A percentile compares a stretch with the other conserved stretches of the same genome.
phyloP scores from a whole-genome alignment of 2,113 vertebrate genomes.

The Atractosteus spatula region DNA sequence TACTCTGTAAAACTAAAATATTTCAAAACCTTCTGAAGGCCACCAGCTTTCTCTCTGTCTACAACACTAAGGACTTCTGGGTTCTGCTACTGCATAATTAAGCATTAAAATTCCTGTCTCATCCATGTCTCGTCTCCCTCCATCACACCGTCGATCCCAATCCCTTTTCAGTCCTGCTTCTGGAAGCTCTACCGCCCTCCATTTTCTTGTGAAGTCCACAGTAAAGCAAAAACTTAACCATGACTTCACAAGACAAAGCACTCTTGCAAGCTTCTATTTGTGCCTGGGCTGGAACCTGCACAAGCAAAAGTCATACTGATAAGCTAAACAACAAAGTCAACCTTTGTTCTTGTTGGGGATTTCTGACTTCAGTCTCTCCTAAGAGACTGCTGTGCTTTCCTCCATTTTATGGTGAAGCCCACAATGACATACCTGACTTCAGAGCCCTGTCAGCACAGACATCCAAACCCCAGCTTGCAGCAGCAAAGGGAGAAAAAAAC shows the following conservation, averaged over 20 bases:
- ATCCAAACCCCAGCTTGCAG: conserved; percentile 38
- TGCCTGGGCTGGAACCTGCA: conserved; percentile 36
- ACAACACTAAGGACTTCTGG: conserved; percentile 57
- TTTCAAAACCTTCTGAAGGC: conserved; percentile 24
- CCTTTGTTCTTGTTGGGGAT: conserved; percentile 63
- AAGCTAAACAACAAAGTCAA: conserved; percentile 41
- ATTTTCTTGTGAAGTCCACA: conserved; percentile 21
- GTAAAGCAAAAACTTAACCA: conserved; percentile 37
- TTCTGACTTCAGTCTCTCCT: conserved; percentile 64
- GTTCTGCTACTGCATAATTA: conserved; percentile 48
- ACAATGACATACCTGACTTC: conserved; percentile 88
- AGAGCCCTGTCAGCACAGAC: conserved; percentile 71
- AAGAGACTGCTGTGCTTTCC: conserved; percentile 79
- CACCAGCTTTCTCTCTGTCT: conserved; percentile 35
- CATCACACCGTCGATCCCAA: conserved; percentile 17
- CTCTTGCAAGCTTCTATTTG: conserved; percentile 46
- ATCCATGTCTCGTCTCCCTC: conserved; percentile 38
- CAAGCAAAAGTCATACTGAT: conserved; percentile 20
- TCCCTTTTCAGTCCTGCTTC: conserved; percentile 18
- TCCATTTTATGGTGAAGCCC: conserved; percentile 98
- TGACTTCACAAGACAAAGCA: conserved; percentile 29
- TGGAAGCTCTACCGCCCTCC: conserved; percentile 23
- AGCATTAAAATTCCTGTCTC: conserved; percentile 52
- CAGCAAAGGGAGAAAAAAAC: conserved; percentile 39
- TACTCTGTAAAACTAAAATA: conserved; percentile 18